Evolutionary conservation across 2,888 invertebrate species (phyloP).

Genomic region (Lamproptera curius): DNA sequence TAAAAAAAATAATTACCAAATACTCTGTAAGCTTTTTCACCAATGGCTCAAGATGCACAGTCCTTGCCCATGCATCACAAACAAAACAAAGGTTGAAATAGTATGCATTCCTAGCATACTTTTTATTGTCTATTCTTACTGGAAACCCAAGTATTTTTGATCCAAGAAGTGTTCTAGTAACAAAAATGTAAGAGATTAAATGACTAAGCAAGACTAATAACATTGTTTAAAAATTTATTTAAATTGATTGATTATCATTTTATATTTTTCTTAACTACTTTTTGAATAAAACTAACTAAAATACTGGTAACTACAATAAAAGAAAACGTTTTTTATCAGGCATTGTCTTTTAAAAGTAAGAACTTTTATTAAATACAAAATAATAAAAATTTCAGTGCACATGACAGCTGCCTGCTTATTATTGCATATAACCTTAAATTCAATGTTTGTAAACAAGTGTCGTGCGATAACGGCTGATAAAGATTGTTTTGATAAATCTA

Average conservation of each 20-base stretch:
- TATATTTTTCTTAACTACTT: no score
- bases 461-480: conserved; percentile 7
- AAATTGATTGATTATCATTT: no score
- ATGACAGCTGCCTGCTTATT: no score
- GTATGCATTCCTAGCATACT: conserved; percentile 88
- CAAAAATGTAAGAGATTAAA: no score
- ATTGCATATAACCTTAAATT: not conserved
- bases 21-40: conserved; percentile 90
- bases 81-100: conserved; percentile 92
- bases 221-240: no score
- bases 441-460: conserved; percentile 16
- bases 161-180: conserved; percentile 81
- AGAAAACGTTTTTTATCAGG: no score
- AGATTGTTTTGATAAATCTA: not conserved
- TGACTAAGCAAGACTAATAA: no score
- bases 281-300: no score
- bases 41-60: conserved; percentile 87
- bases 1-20: conserved; percentile 71
- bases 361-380: no score
- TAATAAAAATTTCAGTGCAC: no score
- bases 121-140: conserved; percentile 86
- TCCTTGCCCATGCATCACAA: conserved; percentile 86
- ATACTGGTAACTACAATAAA: no score
- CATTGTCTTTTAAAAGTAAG: no score
- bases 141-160: conserved; percentile 90